A percentile compares a stretch with the other conserved stretches of the same genome.
Evolutionary conservation across 2,888 invertebrate genomes (phyloP).

Genomic region (Tinea pellionella): DNA sequence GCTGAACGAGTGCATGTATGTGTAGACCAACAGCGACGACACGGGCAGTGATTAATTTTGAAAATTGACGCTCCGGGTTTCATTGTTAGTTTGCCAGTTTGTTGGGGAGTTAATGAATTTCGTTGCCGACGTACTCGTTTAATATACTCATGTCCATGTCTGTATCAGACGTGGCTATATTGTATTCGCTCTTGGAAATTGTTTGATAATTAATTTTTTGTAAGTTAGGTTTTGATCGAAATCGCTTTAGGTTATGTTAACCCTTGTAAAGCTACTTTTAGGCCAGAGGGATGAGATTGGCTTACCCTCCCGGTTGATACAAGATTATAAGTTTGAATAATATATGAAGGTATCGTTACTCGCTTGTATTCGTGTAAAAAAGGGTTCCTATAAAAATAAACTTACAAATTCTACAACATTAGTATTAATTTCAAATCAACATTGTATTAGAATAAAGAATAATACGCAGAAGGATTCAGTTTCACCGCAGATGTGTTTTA

Average conservation of each 20-base stretch:
- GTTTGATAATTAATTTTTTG: no score
- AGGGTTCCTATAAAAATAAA: no score
- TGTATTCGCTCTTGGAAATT: no score
- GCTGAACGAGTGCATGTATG: slow-evolving; percentile 16
- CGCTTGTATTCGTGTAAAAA: no score
- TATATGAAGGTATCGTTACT: no score
- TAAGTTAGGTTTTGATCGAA: no score
- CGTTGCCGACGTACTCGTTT: not conserved
- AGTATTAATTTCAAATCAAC: not conserved
- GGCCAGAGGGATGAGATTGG: no score
- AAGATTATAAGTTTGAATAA: no score
- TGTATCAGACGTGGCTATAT: not conserved
- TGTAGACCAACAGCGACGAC: slow-evolving; percentile 29
- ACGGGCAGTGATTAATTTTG: slow-evolving; percentile 31
- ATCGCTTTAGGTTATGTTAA: no score
- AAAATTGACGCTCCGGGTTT: slow-evolving; percentile 14
- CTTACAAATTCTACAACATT: not conserved
- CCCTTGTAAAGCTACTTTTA: no score
- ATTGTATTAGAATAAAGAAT: not conserved
- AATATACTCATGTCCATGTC: not conserved
- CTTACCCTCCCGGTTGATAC: no score
- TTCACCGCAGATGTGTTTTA: slow-evolving; percentile 1
- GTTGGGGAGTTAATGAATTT: slow-evolving; percentile 1
- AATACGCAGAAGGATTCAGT: not conserved
- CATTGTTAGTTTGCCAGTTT: not conserved